These are phyloP conservation scores for Bombylius major DNA, from an alignment of 2,888 invertebrate species.

Conservation along the genomic window DNA sequence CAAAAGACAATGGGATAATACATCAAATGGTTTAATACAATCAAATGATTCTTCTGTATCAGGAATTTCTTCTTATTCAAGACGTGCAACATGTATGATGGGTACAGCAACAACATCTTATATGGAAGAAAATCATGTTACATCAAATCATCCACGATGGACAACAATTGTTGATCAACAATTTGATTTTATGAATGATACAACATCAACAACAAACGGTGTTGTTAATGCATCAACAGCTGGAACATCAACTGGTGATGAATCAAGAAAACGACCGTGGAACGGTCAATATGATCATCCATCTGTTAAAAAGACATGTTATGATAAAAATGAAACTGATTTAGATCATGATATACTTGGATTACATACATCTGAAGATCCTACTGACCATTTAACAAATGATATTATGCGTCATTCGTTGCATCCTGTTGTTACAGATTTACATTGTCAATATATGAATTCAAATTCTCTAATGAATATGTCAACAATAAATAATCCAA, in stretches of 20 bases:
- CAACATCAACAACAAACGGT: not conserved
- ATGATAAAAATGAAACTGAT: slow-evolving; percentile 10
- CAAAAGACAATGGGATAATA: slow-evolving; percentile 14
- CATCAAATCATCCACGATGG: slow-evolving; percentile 11
- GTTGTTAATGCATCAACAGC: not conserved
- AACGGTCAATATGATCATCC: slow-evolving; percentile 14
- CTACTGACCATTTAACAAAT: slow-evolving; percentile 7
- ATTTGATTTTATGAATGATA: slow-evolving; percentile 6
- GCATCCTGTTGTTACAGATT: slow-evolving; percentile 1
- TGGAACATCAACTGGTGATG: slow-evolving; percentile 1
- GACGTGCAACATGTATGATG: slow-evolving; percentile 13
- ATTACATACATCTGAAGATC: slow-evolving; percentile 2
- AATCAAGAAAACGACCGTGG: slow-evolving; percentile 14
- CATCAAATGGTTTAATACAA: slow-evolving; percentile 12
- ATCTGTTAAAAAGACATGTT: slow-evolving; percentile 15
- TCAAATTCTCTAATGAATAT: slow-evolving; percentile 10
- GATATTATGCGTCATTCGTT: slow-evolving; percentile 10
- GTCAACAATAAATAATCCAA: slow-evolving; percentile 4
- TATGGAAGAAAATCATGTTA: slow-evolving; percentile 12
- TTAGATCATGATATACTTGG: slow-evolving; percentile 13
- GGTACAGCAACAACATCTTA: slow-evolving; percentile 7
- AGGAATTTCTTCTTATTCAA: slow-evolving; percentile 7
- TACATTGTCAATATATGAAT: slow-evolving; percentile 6
- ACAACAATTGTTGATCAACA: slow-evolving; percentile 4
- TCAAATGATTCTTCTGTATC: slow-evolving; percentile 15